Conservation (phyloP, 2,888 invertebrate species). For the Falcaria lacertinaria region DNA sequence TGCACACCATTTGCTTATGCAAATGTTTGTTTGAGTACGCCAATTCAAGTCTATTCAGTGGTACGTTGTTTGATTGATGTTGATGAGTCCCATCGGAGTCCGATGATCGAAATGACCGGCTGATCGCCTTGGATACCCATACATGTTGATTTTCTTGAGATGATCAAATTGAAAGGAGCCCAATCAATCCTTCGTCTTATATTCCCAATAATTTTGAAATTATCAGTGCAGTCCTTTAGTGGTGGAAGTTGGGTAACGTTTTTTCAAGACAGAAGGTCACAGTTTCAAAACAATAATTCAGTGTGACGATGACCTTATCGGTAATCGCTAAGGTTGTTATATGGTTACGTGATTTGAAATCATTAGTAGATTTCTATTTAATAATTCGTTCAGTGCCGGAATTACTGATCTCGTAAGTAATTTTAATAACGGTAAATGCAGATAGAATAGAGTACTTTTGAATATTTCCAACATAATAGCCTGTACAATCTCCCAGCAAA, state of each 20-base stretch:
- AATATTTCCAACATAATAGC: background rate
- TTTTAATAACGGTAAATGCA: background rate
- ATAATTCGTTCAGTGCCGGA: background rate
- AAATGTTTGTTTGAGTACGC: constrained; percentile 59
- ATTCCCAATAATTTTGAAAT: constrained; percentile 11
- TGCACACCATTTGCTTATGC: constrained; percentile 52
- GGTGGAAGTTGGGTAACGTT: constrained; percentile 18
- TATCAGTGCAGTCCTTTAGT: constrained; percentile 12
- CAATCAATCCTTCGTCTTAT: constrained; percentile 18
- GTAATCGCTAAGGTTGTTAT: background rate
- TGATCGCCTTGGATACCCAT: constrained; percentile 39
- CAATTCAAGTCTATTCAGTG: constrained; percentile 46
- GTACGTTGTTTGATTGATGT: constrained; percentile 45
- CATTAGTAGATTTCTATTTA: background rate
- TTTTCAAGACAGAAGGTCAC: constrained; percentile 16
- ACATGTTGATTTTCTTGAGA: constrained; percentile 35
- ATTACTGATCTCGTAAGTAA: background rate
- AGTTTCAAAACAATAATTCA: constrained; percentile 1
- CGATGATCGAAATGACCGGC: constrained; percentile 27
- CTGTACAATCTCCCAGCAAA: constrained; percentile 14
- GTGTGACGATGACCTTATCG: background rate
- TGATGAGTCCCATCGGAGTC: too few relatives aligned
- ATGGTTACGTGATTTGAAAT: background rate
- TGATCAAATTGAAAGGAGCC: constrained; percentile 48
- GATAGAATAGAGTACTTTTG: background rate